Evolutionary conservation across 2,888 invertebrate species (phyloP).

Genomic region (Drosophila lacicola): DNA sequence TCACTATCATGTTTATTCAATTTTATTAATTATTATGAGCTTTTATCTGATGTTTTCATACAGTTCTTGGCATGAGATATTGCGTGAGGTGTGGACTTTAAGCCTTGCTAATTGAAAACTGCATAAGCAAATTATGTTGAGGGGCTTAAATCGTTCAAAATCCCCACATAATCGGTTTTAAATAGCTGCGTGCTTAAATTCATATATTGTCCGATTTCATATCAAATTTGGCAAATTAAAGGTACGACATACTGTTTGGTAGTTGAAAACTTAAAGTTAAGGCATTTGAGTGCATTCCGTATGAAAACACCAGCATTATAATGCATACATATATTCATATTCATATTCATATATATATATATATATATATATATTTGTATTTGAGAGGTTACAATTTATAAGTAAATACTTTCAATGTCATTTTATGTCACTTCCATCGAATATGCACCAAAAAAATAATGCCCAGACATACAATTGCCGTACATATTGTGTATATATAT

Average conservation of each 20-base stretch:
- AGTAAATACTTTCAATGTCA: slow-evolving; percentile 59
- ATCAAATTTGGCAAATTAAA: slow-evolving; percentile 56
- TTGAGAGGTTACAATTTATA: slow-evolving; percentile 58
- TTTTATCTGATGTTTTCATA: slow-evolving; percentile 65
- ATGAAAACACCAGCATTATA: slow-evolving; percentile 62
- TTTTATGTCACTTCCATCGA: slow-evolving; percentile 36
- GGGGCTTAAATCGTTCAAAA: slow-evolving; percentile 1
- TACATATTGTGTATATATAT: slow-evolving; percentile 30
- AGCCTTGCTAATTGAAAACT: slow-evolving; percentile 65
- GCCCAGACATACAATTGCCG: slow-evolving; percentile 24
- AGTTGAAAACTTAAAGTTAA: slow-evolving; percentile 41
- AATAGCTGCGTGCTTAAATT: slow-evolving; percentile 21
- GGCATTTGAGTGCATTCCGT: slow-evolving; percentile 41
- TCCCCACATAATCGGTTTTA: slow-evolving; percentile 22
- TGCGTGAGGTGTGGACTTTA: slow-evolving; percentile 32
- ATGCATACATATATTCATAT: slow-evolving; percentile 30
- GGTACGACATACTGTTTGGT: slow-evolving; percentile 32
- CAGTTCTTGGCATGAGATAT: slow-evolving; percentile 36
- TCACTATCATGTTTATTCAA: slow-evolving; percentile 60
- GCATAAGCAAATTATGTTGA: slow-evolving; percentile 42
- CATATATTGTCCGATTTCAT: slow-evolving; percentile 36
- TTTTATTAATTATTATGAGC: slow-evolving; percentile 78
- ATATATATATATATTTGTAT: slow-evolving; percentile 34
- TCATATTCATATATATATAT: not conserved
- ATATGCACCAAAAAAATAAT: slow-evolving; percentile 46